Evolutionary conservation across 2,888 invertebrate species (phyloP).

Genomic region (Poecilobothrus nobilitatus): DNA sequence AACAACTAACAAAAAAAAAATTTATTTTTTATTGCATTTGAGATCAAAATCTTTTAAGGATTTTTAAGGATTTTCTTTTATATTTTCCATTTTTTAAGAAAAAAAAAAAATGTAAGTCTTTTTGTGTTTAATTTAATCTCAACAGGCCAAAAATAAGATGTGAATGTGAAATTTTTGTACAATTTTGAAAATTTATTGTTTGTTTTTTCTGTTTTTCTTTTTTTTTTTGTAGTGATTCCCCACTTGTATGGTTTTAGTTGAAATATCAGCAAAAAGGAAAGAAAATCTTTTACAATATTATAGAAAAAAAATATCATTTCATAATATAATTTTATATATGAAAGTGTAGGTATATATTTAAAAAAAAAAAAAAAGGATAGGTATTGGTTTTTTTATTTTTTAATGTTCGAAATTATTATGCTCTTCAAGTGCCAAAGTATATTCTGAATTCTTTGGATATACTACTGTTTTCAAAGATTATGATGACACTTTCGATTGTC

Average conservation of each 20-base stretch:
- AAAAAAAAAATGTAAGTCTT: neutral
- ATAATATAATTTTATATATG: neutral
- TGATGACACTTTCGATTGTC: conserved; percentile 15
- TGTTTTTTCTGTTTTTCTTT: too few relatives aligned
- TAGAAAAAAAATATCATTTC: too few relatives aligned
- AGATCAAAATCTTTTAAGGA: neutral
- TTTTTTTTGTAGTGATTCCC: neutral
- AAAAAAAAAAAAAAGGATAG: neutral
- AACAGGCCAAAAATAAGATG: neutral
- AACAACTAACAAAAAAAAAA: too few relatives aligned
- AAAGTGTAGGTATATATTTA: too few relatives aligned
- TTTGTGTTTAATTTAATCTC: conserved; percentile 4
- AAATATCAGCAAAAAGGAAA: too few relatives aligned
- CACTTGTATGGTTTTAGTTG: neutral
- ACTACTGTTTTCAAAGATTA: conserved; percentile 12
- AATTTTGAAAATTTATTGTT: neutral
- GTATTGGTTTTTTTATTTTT: neutral
- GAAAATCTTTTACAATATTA: too few relatives aligned
- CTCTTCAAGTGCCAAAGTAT: neutral
- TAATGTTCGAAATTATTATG: neutral
- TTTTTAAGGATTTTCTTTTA: neutral
- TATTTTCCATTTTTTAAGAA: neutral
- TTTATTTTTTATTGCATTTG: neutral
- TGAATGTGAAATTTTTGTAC: neutral
- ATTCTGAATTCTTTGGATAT: neutral